These are phyloP conservation scores for Medauroidea extradentata DNA, from an alignment of 1,140 invertebrate species.

Conservation along the genomic window DNA sequence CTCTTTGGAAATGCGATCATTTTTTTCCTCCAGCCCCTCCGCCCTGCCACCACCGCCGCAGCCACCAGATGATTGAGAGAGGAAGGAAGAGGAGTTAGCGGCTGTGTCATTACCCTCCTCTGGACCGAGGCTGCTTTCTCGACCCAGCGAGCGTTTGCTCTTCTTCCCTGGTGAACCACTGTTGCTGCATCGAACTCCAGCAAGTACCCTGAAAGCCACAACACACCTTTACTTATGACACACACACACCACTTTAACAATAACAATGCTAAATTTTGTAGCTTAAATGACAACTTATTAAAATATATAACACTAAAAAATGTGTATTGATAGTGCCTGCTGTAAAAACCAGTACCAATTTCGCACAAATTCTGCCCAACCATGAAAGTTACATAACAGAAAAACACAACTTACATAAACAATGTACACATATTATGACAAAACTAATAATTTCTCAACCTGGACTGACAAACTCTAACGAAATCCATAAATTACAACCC, in stretches of 20 bases:
- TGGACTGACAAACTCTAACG: no score
- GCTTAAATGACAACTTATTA: no score
- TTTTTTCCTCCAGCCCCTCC: slow-evolving; percentile 49
- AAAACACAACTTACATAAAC: no score
- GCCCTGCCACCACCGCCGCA: slow-evolving; percentile 14
- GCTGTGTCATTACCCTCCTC: slow-evolving; percentile 53
- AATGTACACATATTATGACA: no score
- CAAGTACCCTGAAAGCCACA: slow-evolving; percentile 37
- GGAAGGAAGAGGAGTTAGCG: slow-evolving; percentile 41
- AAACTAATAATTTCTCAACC: no score
- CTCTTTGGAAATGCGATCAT: slow-evolving; percentile 75
- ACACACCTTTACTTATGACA: neutral
- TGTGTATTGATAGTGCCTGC: no score
- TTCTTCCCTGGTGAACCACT: slow-evolving; percentile 35
- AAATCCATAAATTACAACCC: no score
- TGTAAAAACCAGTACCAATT: no score
- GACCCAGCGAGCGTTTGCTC: slow-evolving; percentile 24
- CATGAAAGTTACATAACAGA: no score
- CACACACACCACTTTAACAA: neutral
- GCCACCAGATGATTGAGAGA: slow-evolving; percentile 11
- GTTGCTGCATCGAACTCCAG: slow-evolving; percentile 15
- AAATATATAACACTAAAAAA: no score
- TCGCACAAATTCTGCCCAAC: no score
- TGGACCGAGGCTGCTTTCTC: slow-evolving; percentile 45
- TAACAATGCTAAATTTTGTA: no score